Evolutionary conservation across 2,113 vertebrate genomes (phyloP).

Genomic region (Cepphus grylle): DNA sequence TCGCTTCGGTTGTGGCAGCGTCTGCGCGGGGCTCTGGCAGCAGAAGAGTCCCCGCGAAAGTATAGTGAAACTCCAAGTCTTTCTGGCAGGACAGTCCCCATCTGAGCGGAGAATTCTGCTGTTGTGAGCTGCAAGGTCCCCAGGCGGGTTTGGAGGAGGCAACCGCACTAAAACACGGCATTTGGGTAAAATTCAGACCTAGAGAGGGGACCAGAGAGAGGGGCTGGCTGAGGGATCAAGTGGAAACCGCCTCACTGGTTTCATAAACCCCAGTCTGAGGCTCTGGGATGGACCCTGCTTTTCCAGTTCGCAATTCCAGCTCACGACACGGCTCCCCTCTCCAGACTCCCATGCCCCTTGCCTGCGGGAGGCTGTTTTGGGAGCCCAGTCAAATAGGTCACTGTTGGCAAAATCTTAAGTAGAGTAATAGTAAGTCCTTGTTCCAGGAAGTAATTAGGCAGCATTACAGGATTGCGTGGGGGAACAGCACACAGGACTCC

Average conservation of each 20-base stretch:
- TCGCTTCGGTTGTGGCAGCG: not conserved
- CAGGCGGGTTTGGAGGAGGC: not conserved
- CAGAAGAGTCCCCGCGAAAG: not conserved
- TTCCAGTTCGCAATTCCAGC: not conserved
- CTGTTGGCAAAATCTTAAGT: not conserved
- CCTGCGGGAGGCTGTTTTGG: not conserved
- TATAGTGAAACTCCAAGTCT: too few species aligned
- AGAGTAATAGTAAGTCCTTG: not conserved
- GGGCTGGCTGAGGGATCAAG: not conserved
- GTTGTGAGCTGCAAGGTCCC: not conserved
- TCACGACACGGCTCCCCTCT: not conserved
- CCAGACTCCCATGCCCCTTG: not conserved
- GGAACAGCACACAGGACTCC: not conserved
- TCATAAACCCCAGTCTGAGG: not conserved
- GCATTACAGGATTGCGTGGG: not conserved
- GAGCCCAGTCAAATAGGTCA: not conserved
- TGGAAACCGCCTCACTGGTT: not conserved
- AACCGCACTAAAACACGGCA: fast-evolving
- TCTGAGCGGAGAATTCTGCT: fast-evolving
- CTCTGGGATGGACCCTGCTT: not conserved
- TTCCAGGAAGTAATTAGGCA: not conserved
- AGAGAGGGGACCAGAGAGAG: not conserved
- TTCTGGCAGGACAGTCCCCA: not conserved
- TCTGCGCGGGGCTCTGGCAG: not conserved
- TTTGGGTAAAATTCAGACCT: not conserved